These are phyloP conservation scores for Microplitis demolitor DNA, from an alignment of 1,140 invertebrate genomes.

Conservation along the genomic window DNA sequence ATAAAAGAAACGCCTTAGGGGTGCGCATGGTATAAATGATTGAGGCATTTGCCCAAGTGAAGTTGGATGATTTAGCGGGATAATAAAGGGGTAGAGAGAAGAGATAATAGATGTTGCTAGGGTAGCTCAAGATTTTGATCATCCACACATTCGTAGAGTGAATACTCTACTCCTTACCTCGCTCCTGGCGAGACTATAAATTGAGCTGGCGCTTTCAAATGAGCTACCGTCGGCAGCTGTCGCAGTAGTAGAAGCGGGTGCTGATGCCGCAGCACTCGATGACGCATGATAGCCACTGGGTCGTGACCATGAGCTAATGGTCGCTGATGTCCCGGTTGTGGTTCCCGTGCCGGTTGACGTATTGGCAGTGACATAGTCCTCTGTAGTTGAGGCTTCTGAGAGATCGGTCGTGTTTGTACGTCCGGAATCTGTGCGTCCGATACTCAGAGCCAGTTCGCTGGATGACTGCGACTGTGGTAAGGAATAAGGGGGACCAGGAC, in stretches of 20 bases:
- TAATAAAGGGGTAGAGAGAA: no score
- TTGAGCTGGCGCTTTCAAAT: constrained; percentile 80
- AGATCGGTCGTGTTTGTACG: constrained; percentile 77
- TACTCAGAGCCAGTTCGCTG: constrained; percentile 56
- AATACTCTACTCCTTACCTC: constrained; percentile 57
- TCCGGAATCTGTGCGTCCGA: constrained; percentile 73
- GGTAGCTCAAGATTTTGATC: no score
- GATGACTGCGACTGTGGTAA: constrained; percentile 58
- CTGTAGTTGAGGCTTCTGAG: constrained; percentile 84
- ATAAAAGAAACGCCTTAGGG: neutral
- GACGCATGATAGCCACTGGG: constrained; percentile 42
- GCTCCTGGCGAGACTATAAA: constrained; percentile 75
- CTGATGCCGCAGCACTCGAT: constrained; percentile 51
- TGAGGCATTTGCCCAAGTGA: no score
- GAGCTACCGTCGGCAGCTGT: constrained; percentile 74
- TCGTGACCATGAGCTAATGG: constrained; percentile 55
- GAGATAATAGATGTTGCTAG: no score
- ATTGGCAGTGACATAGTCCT: constrained; percentile 87
- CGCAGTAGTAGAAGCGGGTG: constrained; percentile 61
- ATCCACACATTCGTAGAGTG: no score
- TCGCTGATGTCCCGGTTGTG: constrained; percentile 59
- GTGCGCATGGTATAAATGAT: no score
- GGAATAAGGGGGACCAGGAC: constrained; percentile 46
- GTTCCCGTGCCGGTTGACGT: constrained; percentile 73
- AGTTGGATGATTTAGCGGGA: no score